Evolutionary conservation across 2,888 invertebrate species (phyloP).

Genomic region (Campoletis raptor): DNA sequence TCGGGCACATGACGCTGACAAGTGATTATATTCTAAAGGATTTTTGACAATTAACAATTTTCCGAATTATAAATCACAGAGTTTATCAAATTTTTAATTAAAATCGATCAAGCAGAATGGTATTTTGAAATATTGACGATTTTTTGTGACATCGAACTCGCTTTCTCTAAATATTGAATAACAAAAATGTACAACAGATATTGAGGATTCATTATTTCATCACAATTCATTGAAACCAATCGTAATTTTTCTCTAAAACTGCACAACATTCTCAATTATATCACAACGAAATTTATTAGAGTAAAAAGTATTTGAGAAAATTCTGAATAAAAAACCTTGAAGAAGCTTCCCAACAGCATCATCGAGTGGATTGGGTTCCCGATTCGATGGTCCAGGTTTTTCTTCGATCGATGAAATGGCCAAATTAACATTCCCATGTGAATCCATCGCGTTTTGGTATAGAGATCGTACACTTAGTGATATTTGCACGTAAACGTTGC

Average conservation of each 20-base stretch:
- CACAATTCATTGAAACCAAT: no score
- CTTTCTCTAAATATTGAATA: not conserved
- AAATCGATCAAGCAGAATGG: not conserved
- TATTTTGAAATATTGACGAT: not conserved
- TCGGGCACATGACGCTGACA: not conserved
- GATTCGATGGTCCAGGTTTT: conserved; percentile 73
- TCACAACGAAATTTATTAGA: not conserved
- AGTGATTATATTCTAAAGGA: conserved; percentile 1
- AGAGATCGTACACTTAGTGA: not conserved
- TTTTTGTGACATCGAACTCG: not conserved
- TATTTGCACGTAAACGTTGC: not conserved
- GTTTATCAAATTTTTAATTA: not conserved
- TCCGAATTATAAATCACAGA: not conserved
- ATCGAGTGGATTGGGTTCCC: conserved; percentile 78
- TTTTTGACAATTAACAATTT: not conserved
- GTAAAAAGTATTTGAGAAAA: not conserved
- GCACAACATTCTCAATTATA: no score
- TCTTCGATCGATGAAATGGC: conserved; percentile 35
- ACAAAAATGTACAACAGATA: not conserved
- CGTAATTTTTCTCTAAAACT: no score
- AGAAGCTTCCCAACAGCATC: conserved; percentile 83
- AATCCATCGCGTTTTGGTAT: conserved; percentile 66
- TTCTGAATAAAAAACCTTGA: conserved; percentile 76
- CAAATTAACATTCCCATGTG: conserved; percentile 47
- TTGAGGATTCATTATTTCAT: not conserved